Percentiles rank a stretch among this genome's conserved stretches.
Evolutionary conservation across 2,113 vertebrate species (phyloP).

Genomic region (Eulemur rufifrons): DNA sequence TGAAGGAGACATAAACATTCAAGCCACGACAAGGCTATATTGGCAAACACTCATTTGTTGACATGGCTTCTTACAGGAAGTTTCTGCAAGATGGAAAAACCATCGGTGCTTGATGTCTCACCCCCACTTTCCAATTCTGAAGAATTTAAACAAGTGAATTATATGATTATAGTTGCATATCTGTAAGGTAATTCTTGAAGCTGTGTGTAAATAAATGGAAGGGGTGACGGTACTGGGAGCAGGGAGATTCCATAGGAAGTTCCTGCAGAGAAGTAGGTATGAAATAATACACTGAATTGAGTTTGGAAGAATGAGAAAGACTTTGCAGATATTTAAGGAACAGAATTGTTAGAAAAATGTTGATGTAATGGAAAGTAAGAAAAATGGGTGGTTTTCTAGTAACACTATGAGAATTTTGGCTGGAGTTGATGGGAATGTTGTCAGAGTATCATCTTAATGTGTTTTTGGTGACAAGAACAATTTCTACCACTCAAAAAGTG

Average conservation of each 20-base stretch:
- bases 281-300: neutral
- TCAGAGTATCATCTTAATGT: neutral
- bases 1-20: neutral
- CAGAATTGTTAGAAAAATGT: neutral
- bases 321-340: neutral
- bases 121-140: neutral
- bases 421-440: neutral
- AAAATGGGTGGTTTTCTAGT: neutral
- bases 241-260: too few relatives aligned
- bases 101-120: neutral
- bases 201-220: neutral
- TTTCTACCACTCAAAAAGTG: neutral
- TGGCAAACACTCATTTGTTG: neutral
- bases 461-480: neutral
- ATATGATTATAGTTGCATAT: neutral
- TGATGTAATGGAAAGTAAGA: too few relatives aligned
- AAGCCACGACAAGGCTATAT: neutral
- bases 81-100: neutral
- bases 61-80: neutral
- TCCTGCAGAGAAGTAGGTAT: neutral
- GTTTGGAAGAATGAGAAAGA: neutral
- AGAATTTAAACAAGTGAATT: neutral
- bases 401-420: neutral
- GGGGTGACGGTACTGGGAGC: accelerated
- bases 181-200: neutral